Evolutionary conservation across 2,888 invertebrate species (phyloP), one percentile per base, ranked within the genome.

Genomic region (Melinopterus prodromus): DNA sequence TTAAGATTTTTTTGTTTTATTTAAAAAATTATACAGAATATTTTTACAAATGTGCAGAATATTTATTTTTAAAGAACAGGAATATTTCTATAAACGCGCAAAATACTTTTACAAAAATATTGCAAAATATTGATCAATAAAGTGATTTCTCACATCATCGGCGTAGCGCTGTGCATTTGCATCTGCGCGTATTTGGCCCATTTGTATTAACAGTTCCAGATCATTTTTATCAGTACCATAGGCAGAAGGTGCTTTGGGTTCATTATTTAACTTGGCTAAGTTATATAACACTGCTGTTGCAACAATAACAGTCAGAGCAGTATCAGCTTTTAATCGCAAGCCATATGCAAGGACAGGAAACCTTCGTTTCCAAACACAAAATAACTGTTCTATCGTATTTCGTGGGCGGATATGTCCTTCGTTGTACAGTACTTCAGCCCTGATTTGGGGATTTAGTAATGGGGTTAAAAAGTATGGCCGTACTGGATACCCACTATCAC

Each of bases 401-500:
- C 74, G 38, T 15, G 75, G 72, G 16, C 74, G 72, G 16, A 78
- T 78, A 16, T 78, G 74, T 16, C 72, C 16, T n/a, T 72, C 78
- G 38, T 78, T 78, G 53, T 78, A 78, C 15, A 72, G 7, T 14
- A 72, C 69, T 35, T 78, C 74, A 70, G 78, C 72, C 14, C 53
- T 16, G 71, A 74, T 74, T 78, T 14, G 38, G 7, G 78, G 72
- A 38, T 75, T 72, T 74, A 36, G 26, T 16, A 78, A 16, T 16
- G 78, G 74, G 26, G 74, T 78, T 16, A 78, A n/a, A 78, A 9
- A 53, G n/a, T n/a, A n/a, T n/a, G n/a, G n/a, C n/a, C n/a, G n/a
- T n/a, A n/a, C n/a, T n/a, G n/a, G n/a, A n/a, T 78, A 78, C 16
- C 78, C 78, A 78, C 78, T 78, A 74, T 78, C 78, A 12, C 74